These are phyloP conservation scores for Pangasius sanitwongsei DNA, from an alignment of 2,797 vertebrate genomes.

Conservation along the genomic window DNA sequence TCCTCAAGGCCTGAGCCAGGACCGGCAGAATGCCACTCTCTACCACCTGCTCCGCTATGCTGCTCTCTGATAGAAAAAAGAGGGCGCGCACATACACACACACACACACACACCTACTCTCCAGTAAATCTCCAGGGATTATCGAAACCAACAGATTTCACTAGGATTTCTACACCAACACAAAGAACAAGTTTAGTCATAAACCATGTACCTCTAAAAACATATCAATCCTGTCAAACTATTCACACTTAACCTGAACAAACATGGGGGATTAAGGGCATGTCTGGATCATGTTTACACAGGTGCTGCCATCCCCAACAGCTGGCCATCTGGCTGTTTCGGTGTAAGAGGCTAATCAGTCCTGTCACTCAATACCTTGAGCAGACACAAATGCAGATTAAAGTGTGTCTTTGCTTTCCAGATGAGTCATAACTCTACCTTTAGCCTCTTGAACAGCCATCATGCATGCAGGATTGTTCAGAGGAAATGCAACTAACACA, in stretches of 20 bases:
- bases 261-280: conserved; percentile 10
- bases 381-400: conserved; percentile 67
- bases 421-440: conserved; percentile 45
- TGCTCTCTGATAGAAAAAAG: conserved; percentile 72
- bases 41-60: conserved; percentile 76
- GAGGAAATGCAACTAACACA: background rate
- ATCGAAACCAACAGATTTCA: conserved; percentile 1
- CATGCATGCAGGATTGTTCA: background rate
- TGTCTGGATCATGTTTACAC: conserved; percentile 36
- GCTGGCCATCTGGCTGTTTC: conserved; percentile 33
- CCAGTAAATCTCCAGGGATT: background rate
- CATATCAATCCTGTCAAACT: conserved; percentile 17
- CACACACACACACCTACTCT: conserved; percentile 12
- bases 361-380: conserved; percentile 39
- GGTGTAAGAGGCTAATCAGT: conserved; percentile 48
- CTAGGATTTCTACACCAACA: background rate
- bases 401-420: conserved; percentile 45
- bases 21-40: conserved; percentile 78
- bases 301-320: conserved; percentile 18
- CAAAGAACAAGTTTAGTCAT: background rate
- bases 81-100: conserved; percentile 31
- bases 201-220: background rate
- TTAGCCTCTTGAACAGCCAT: background rate
- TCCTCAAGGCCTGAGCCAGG: conserved; percentile 78
- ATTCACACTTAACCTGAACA: conserved; percentile 7